Evolutionary conservation across 1,140 invertebrate genomes (phyloP), one percentile per base, ranked within the genome.

Genomic region (Grapholita molesta): DNA sequence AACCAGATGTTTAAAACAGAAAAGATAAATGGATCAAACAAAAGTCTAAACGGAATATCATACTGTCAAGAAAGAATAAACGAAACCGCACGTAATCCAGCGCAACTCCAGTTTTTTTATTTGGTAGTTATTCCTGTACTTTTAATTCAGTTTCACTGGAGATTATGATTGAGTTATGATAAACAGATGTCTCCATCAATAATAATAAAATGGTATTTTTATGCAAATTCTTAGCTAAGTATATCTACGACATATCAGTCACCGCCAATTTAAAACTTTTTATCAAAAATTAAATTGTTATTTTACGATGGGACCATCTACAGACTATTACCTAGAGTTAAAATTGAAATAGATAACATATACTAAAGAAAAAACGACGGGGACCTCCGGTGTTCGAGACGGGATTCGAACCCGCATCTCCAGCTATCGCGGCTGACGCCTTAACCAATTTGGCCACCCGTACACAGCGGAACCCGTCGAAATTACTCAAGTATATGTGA

Each of bases 181-280:
- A 25, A 57, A 57, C 53, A 57, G 53, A 57, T 57, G 53, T 57
- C 53, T 25, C 53, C 23, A 25, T 57, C 53, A 25, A 28, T 57
- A 28, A 57, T 28, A 25, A 28, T 57, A 25, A 30, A 57, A 57
- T 57, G 25, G 53, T 55, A 21, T 21, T 53, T 53, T 24, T 8
- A 53, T 53, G 5, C 24, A 11, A 24, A 53, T 53, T 8, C 23
- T 24, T 8, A 53, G 24, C 11, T 35, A 35, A 12, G 2, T 11
- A 42, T n/a, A 18, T 11, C 7, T 57, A 25, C 12, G 4, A 12
- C 33, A 35, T 35, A 12, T 12, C 12, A 35, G 33, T 35, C 33
- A 35, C 12, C 33, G 33, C 33, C 11, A 12, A 12, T 33, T 33
- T 11, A 12, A 35, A 35, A 35, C 33, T 3, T 3, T 2, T 35